Evolutionary conservation across 1,140 invertebrate species (phyloP), one percentile per base, ranked within the genome.

Genomic region (Bilobella aurantiaca): DNA sequence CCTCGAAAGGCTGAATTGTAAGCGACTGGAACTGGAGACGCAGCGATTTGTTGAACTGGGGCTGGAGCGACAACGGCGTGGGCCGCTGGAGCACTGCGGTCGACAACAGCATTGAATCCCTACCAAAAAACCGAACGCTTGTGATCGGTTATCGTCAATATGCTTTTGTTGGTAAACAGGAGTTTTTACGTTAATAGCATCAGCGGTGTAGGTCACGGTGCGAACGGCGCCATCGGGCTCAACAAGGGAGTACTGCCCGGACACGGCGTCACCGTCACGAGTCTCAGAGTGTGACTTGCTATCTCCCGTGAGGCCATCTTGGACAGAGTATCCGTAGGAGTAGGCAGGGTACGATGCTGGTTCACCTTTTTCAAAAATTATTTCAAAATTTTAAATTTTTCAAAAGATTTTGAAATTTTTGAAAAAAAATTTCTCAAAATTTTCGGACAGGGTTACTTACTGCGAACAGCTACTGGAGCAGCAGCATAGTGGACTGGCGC

Each of bases 201-300:
- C n/a, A n/a, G n/a, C n/a, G n/a, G n/a, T n/a, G n/a, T n/a, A n/a
- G n/a, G n/a, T n/a, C n/a, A n/a, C n/a, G n/a, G n/a, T n/a, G n/a
- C n/a, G n/a, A n/a, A n/a, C n/a, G n/a, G n/a, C n/a, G n/a, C n/a
- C n/a, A n/a, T 61, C 59, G 8, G 59, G 59, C 25, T 61, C 59
- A 61, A 69, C 49, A 3, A 61, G 46, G 1, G 62, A 63, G 42
- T 63, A 73, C 42, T 68, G 63, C 18, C 71, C 71, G 3, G 28
- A 23, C 16, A 71, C 69, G 1, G 53, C 66, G 68, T 84, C 83
- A 0, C 82, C 77, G 57, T 69, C 53, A 27, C 67, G 34, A 23
- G 56, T 69, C 53, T 71, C 69, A 75, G 77, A 78, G 64, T 66
- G 57, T 21, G n/a, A 63, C 61, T 71, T 69, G 2, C 30, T 14